Base-by-base conservation (phyloP, 2,113 vertebrate genomes). In the Bubo blakistoni region DNA sequence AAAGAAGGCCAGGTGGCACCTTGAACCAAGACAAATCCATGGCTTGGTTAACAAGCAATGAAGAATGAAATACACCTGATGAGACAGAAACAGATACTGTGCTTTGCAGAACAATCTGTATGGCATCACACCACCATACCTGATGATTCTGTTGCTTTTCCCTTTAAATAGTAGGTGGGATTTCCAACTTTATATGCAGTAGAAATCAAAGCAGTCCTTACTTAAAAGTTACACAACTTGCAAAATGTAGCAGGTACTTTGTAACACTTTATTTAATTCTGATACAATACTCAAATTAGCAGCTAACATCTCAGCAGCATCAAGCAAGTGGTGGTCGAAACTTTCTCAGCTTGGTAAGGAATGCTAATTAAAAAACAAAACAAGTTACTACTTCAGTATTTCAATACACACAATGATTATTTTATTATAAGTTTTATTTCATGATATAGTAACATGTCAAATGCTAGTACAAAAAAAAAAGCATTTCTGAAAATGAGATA, bases 331-430 rank as follows among this genome's bases (percentile, higher is more conserved):
- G 76, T 4, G 86, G 95, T 88, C 67, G 96, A 93, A 97, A 97
- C 94, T 99, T 99, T 91, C 99, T 98, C 96, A 99, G 97, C 95
- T 99, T 99, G 88, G 98, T 98, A 97, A 99, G 98, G 97, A 99
- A 99, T 4, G 98, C 99, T 99, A 97, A 72, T 98, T 97, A 93
- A 58, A 94, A 89, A 86, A 26, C 26, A 97, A 96, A 91, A 52
- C 46, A 69, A 80, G 44, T 94, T 86, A 97, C 86, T 91, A 73
- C 34, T 92, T 97, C 76, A 95, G 86, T 88, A 90, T 89, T 88
- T 92, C 76, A 84, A 16, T 26, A 81, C 3, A 21, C 4, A 21
- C 19, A 87, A n/a, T 17, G 3, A 55, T 36, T 57, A 26, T 29
- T 94, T 91, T 93, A 92, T n/a, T 55, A 1, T 7, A 72, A 65